Percentiles rank a stretch among this genome's conserved stretches.
These are phyloP conservation scores for Papilio dardanus DNA, from an alignment of 1,140 invertebrate species.

Conservation along the genomic window DNA sequence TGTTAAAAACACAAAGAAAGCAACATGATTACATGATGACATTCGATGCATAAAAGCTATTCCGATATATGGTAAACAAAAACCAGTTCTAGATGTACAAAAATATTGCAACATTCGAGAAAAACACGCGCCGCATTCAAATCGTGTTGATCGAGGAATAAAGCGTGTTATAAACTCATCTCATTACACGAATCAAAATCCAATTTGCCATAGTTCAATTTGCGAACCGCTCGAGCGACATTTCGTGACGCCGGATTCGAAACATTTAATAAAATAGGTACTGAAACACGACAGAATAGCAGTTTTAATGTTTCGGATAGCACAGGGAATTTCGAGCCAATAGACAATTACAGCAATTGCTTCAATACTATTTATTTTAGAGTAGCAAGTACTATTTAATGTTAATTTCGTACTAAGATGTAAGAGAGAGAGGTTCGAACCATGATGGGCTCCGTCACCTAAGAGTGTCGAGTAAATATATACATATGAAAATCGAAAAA, in stretches of 20 bases:
- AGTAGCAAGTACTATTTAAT: no score
- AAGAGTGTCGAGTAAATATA: no score
- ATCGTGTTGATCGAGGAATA: conserved; percentile 26
- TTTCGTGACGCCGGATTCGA: conserved; percentile 41
- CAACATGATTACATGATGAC: not conserved
- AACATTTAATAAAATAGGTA: conserved; percentile 44
- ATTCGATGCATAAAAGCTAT: not conserved
- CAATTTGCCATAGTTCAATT: conserved; percentile 42
- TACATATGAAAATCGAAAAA: no score
- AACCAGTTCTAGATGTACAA: conserved; percentile 11
- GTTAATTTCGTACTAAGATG: no score
- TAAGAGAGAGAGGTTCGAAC: no score
- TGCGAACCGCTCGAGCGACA: conserved; percentile 35
- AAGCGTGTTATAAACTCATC: conserved; percentile 29
- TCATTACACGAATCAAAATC: conserved; percentile 46
- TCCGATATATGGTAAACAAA: not conserved
- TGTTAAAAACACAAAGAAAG: no score
- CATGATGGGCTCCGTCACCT: no score
- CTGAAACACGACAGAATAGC: conserved; percentile 40
- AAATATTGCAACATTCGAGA: conserved; percentile 24
- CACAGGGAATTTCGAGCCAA: conserved; percentile 34
- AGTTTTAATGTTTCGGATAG: conserved; percentile 29
- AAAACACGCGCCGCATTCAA: conserved; percentile 34
- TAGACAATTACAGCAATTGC: conserved; percentile 42
- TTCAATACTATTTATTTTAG: no score